Evolutionary conservation across 2,113 vertebrate species (phyloP).

Genomic region (Megaleporinus macrocephalus): DNA sequence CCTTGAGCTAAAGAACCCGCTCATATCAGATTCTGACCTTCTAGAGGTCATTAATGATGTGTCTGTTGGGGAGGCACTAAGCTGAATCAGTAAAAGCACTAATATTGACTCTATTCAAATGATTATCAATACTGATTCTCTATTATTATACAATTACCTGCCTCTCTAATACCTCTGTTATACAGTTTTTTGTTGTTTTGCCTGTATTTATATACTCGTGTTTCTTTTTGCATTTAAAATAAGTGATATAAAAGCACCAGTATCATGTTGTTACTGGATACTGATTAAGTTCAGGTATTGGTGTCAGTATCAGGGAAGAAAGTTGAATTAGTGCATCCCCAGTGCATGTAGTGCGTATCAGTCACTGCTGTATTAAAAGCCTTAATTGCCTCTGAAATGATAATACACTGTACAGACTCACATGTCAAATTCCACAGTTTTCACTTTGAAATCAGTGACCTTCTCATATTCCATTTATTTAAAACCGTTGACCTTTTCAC

Average conservation of each 20-base stretch:
- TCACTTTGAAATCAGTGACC: neutral
- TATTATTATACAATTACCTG: no score
- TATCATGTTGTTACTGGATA: no score
- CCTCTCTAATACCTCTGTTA: no score
- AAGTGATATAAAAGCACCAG: no score
- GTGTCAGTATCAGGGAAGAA: neutral
- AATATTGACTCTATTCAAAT: neutral
- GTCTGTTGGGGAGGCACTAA: neutral
- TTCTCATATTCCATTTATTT: conserved; percentile 4
- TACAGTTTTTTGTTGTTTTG: no score
- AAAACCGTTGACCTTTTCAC: neutral
- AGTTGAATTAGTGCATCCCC: neutral
- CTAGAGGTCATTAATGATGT: neutral
- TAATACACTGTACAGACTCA: neutral
- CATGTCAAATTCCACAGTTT: neutral
- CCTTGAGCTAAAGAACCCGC: neutral
- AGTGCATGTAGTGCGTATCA: neutral
- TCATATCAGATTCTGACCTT: neutral
- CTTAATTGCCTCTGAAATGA: neutral
- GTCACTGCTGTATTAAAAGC: neutral
- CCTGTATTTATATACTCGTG: no score
- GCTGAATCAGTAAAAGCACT: neutral
- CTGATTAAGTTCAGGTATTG: no score
- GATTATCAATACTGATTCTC: neutral
- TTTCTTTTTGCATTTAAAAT: no score